Conservation (phyloP, 2,797 vertebrate genomes). For the Onychomys leucogaster region DNA sequence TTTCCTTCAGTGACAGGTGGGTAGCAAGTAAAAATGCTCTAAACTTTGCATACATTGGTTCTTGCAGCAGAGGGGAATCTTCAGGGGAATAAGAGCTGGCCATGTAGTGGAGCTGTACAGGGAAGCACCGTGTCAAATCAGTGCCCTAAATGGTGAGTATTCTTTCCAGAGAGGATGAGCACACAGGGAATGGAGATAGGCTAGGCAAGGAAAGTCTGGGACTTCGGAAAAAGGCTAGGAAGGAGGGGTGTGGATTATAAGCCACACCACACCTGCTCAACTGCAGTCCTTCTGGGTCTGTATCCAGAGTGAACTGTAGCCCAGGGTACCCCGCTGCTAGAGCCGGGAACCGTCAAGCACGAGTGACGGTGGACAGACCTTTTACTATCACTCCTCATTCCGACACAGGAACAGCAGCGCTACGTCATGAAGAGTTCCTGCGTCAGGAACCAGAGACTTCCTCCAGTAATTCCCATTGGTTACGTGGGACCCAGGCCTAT, state of each 20-base stretch:
- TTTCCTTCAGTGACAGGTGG: background rate
- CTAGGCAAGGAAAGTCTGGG: background rate
- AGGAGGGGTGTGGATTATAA: no score
- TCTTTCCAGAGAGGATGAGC: background rate
- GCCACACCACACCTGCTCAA: background rate
- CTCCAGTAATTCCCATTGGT: fast-evolving
- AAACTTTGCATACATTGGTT: background rate
- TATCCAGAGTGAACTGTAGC: background rate
- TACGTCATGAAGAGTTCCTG: background rate
- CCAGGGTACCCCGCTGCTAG: background rate
- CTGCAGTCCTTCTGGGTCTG: fast-evolving
- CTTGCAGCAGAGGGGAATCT: background rate
- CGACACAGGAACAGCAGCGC: fast-evolving
- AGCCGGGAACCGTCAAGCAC: background rate
- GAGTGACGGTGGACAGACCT: fast-evolving
- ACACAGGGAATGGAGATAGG: background rate
- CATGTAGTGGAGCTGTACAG: background rate
- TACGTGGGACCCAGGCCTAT: background rate
- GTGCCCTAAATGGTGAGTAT: background rate
- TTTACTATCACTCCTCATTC: fast-evolving
- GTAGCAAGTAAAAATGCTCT: background rate
- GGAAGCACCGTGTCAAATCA: background rate
- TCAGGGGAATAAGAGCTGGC: background rate
- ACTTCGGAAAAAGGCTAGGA: background rate
- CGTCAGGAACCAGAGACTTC: fast-evolving